Conservation (phyloP, 2,888 invertebrate species). For the Scaptomyza reducta region DNA sequence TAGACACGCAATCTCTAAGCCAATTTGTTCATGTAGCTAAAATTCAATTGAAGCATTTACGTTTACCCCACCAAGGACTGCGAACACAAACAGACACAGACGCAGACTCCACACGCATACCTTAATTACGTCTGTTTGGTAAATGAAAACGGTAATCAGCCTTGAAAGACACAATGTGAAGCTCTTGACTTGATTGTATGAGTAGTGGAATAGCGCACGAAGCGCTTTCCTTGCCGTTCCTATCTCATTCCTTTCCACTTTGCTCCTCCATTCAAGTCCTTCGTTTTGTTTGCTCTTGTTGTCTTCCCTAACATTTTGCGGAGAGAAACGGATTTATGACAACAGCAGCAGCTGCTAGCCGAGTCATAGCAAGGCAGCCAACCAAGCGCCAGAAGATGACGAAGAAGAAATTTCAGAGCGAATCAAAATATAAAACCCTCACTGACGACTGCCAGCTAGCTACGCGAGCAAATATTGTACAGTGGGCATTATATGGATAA, state of each 20-base stretch:
- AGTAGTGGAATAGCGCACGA: slow-evolving; percentile 35
- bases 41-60: slow-evolving; percentile 75
- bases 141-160: slow-evolving; percentile 79
- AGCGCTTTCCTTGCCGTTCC: not conserved
- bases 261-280: not conserved
- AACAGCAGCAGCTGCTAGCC: slow-evolving; percentile 64
- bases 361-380: slow-evolving; percentile 18
- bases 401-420: slow-evolving; percentile 1
- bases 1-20: slow-evolving; percentile 69
- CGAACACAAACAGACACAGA: slow-evolving; percentile 16
- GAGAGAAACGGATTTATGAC: slow-evolving; percentile 66
- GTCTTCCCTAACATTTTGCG: slow-evolving; percentile 2
- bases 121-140: slow-evolving; percentile 79
- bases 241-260: not conserved
- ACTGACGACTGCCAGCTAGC: not conserved
- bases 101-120: slow-evolving; percentile 59
- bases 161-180: slow-evolving; percentile 75
- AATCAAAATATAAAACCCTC: slow-evolving; percentile 8
- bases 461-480: not conserved
- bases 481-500: not conserved
- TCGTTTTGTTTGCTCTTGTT: not conserved
- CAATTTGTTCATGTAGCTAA: slow-evolving; percentile 75
- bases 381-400: slow-evolving; percentile 1
- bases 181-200: slow-evolving; percentile 54
- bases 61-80: slow-evolving; percentile 38